These are phyloP conservation scores for Pachypsylla venusta DNA, from an alignment of 1,140 invertebrate genomes.

Conservation along the genomic window DNA sequence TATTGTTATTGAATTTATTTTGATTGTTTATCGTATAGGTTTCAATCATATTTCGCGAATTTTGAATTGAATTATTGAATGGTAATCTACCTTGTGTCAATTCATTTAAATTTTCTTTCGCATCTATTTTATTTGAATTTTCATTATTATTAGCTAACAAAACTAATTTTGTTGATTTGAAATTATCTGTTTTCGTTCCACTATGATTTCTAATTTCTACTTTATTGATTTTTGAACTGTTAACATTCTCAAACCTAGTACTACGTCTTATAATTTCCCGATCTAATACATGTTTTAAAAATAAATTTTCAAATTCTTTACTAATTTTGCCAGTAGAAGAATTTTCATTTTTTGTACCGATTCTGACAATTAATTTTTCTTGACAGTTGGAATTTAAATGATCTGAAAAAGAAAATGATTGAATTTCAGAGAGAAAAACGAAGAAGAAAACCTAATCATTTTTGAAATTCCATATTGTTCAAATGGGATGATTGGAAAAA, in stretches of 20 bases:
- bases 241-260: not conserved
- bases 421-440: too few relatives aligned
- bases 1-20: too few relatives aligned
- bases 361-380: not conserved
- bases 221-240: not conserved
- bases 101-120: too few relatives aligned
- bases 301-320: not conserved
- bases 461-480: too few relatives aligned
- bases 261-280: not conserved
- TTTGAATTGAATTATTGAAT: too few relatives aligned
- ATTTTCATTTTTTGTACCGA: not conserved
- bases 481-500: too few relatives aligned
- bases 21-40: too few relatives aligned
- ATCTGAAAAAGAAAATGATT: not conserved
- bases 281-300: not conserved
- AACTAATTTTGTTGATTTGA: not conserved
- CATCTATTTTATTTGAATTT: too few relatives aligned
- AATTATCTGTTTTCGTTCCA: too few relatives aligned
- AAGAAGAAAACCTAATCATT: too few relatives aligned
- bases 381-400: not conserved
- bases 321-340: not conserved
- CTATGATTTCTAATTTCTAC: not conserved
- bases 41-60: too few relatives aligned
- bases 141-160: not conserved
- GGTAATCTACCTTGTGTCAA: too few relatives aligned